Evolutionary conservation across 2,888 invertebrate genomes (phyloP).

Genomic region (Amblyjoppa proteus): DNA sequence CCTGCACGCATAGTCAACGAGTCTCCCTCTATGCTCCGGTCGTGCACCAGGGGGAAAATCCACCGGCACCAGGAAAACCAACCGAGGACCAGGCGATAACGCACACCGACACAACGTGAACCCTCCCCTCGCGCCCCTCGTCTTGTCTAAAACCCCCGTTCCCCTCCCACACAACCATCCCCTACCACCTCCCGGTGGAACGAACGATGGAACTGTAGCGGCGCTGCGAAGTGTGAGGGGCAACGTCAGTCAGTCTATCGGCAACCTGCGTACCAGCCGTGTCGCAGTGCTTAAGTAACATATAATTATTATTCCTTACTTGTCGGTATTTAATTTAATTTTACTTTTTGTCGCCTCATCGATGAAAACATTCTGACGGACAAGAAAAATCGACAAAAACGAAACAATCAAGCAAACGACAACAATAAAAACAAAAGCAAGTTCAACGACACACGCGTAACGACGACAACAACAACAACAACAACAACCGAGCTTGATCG

Average conservation of each 20-base stretch:
- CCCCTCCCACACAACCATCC: slow-evolving; percentile 5
- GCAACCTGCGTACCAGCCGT: slow-evolving; percentile 84
- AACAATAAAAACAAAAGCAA: background rate
- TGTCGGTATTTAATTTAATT: slow-evolving; percentile 77
- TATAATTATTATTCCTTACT: slow-evolving; percentile 81
- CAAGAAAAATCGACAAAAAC: slow-evolving; percentile 36
- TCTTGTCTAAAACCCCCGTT: slow-evolving; percentile 13
- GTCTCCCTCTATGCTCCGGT: slow-evolving; percentile 30
- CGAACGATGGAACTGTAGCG: slow-evolving; percentile 50
- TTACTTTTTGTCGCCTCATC: slow-evolving; percentile 66
- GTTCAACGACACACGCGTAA: background rate
- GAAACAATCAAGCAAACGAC: slow-evolving; percentile 1
- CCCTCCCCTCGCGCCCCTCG: background rate
- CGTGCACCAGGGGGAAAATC: slow-evolving; percentile 41
- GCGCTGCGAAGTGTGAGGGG: slow-evolving; percentile 69
- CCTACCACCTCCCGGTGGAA: slow-evolving; percentile 23
- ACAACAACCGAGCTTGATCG: background rate
- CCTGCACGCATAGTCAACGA: slow-evolving; percentile 44
- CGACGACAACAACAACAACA: slow-evolving; percentile 4
- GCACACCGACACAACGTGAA: background rate
- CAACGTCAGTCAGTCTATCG: slow-evolving; percentile 82
- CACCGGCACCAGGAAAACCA: slow-evolving; percentile 38
- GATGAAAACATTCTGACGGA: slow-evolving; percentile 45
- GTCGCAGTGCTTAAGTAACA: slow-evolving; percentile 83
- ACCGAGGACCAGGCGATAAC: slow-evolving; percentile 18